phyloP scores from a whole-genome alignment of 2,113 vertebrate genomes.

The Scophthalmus maximus region DNA sequence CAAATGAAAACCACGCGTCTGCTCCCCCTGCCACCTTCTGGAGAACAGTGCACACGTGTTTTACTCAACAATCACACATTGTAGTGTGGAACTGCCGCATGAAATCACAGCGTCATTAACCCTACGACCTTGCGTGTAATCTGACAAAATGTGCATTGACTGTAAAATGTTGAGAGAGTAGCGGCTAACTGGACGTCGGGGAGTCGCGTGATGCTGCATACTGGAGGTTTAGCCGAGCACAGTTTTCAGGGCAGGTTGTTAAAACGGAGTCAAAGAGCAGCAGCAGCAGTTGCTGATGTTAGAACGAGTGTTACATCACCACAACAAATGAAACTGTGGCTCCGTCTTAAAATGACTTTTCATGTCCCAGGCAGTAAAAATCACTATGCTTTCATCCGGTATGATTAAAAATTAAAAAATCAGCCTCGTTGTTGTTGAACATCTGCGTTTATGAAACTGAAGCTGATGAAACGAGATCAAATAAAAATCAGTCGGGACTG shows the following conservation, averaged over 20 bases:
- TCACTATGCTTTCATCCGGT: constrained; percentile 8
- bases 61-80: neutral
- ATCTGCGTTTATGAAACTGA: too few species aligned
- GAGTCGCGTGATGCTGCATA: constrained; percentile 12
- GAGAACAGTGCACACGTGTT: neutral
- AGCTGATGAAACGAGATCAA: too few species aligned
- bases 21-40: neutral
- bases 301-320: constrained; percentile 21
- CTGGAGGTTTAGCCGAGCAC: neutral
- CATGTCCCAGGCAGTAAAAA: constrained; percentile 13
- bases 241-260: constrained; percentile 8
- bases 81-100: neutral
- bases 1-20: neutral
- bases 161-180: neutral
- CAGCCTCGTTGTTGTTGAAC: neutral
- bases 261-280: constrained; percentile 1
- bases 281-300: constrained; percentile 42
- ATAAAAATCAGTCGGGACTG: too few species aligned
- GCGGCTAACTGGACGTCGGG: neutral
- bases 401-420: neutral
- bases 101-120: neutral
- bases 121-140: neutral
- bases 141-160: constrained; percentile 2
- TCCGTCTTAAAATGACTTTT: constrained; percentile 25
- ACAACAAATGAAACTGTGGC: constrained; percentile 38